These are phyloP conservation scores for Aphaenogaster floridana DNA, from an alignment of 1,140 invertebrate genomes.

Conservation along the genomic window DNA sequence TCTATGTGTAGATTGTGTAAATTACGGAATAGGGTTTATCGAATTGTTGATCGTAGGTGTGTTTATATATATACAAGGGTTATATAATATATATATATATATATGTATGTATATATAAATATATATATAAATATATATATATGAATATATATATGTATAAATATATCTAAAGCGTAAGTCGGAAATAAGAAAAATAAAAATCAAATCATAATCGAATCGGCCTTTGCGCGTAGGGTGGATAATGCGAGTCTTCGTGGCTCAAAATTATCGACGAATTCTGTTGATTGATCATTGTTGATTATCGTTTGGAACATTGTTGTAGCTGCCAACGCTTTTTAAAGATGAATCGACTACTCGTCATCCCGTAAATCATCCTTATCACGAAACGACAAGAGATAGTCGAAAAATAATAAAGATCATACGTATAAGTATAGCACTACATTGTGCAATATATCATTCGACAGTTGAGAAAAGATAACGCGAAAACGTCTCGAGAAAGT, in stretches of 20 bases:
- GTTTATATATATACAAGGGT: constrained; percentile 67
- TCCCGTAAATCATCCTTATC: constrained; percentile 10
- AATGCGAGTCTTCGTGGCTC: not conserved
- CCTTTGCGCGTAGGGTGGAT: constrained; percentile 53
- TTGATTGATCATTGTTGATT: constrained; percentile 55
- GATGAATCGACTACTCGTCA: not conserved
- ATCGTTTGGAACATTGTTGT: constrained; percentile 54
- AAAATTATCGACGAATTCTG: constrained; percentile 18
- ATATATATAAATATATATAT: constrained; percentile 63
- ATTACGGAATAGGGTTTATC: constrained; percentile 74
- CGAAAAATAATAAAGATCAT: constrained; percentile 5
- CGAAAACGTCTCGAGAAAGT: not conserved
- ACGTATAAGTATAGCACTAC: not conserved
- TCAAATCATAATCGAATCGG: constrained; percentile 65
- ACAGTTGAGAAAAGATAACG: constrained; percentile 4
- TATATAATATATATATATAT: constrained; percentile 40
- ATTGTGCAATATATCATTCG: constrained; percentile 27
- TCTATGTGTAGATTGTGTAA: constrained; percentile 79
- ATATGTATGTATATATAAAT: not conserved
- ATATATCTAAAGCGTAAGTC: constrained; percentile 64
- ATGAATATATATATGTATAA: constrained; percentile 50
- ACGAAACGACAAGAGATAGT: constrained; percentile 17
- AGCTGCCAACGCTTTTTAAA: constrained; percentile 30
- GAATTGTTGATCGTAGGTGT: constrained; percentile 79
- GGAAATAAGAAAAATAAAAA: constrained; percentile 54